phyloP scores from a whole-genome alignment of 2,113 vertebrate species.

The Halichoerus grypus region DNA sequence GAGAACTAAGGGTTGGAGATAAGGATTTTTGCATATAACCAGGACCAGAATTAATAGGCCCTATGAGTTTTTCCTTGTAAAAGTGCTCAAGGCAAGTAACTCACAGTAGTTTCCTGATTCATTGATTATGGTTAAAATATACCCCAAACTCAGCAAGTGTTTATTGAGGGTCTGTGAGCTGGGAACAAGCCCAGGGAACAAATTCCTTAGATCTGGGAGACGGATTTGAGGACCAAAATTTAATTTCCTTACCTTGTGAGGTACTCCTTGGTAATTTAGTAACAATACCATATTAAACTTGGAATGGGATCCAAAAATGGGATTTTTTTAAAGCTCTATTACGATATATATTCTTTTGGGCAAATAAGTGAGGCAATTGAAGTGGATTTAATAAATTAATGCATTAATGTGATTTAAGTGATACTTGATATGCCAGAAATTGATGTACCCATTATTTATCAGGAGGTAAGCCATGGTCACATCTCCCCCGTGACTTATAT shows the following conservation, averaged over 20 bases:
- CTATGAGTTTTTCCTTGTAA: not conserved
- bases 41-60: not conserved
- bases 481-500: not conserved
- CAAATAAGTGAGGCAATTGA: not conserved
- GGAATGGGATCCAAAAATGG: constrained; percentile 15
- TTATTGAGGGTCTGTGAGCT: not conserved
- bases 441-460: constrained; percentile 35
- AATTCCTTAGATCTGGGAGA: not conserved
- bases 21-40: not conserved
- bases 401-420: not conserved
- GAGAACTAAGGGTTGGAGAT: not conserved
- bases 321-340: not conserved
- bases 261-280: not conserved
- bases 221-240: constrained; percentile 5
- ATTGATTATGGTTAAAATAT: constrained; percentile 17
- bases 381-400: not conserved
- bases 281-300: not conserved
- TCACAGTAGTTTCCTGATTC: constrained; percentile 13
- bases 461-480: not conserved
- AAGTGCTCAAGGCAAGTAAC: not conserved
- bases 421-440: not conserved
- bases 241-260: constrained; percentile 22
- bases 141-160: not conserved
- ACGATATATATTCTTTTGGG: not conserved
- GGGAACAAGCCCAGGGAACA: not conserved